A percentile compares a stretch with the other conserved stretches of the same genome.
phyloP scores from a whole-genome alignment of 2,113 vertebrate species.

The Erinaceus europaeus region DNA sequence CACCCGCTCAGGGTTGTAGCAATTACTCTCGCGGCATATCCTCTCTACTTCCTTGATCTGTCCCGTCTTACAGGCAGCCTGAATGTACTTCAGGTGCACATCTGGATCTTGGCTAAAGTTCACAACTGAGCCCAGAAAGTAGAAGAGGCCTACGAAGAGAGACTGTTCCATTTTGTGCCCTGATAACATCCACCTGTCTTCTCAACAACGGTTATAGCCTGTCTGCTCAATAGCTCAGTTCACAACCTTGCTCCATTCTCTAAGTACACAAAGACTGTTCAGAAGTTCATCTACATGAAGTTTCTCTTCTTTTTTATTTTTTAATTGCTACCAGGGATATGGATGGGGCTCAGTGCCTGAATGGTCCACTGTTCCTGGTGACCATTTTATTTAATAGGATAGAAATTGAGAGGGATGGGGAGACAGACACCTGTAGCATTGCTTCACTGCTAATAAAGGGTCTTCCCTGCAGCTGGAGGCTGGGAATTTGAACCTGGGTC shows the following conservation, averaged over 20 bases:
- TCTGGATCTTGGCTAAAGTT: conserved; percentile 97
- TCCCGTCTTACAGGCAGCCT: conserved; percentile 94
- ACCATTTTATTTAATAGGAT: no score
- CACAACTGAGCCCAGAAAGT: conserved; percentile 95
- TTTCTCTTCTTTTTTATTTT: no score
- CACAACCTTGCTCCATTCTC: background rate
- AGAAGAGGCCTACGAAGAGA: conserved; percentile 89
- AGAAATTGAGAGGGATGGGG: no score
- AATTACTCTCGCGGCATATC: conserved; percentile 94
- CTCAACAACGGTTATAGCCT: background rate
- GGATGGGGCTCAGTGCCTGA: no score
- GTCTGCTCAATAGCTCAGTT: background rate
- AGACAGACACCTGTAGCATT: no score
- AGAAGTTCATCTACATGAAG: background rate
- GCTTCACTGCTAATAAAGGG: no score
- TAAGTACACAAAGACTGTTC: background rate
- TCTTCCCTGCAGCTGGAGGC: no score
- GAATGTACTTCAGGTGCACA: conserved; percentile 95
- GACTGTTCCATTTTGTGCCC: background rate
- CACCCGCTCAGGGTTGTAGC: conserved; percentile 92
- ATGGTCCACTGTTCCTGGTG: no score
- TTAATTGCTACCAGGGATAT: no score
- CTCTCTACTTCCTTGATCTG: conserved; percentile 97
- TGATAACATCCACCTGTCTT: background rate
- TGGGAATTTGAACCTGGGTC: no score